Base-by-base conservation (phyloP, 2,888 invertebrate genomes). In the Orgyia antiqua region DNA sequence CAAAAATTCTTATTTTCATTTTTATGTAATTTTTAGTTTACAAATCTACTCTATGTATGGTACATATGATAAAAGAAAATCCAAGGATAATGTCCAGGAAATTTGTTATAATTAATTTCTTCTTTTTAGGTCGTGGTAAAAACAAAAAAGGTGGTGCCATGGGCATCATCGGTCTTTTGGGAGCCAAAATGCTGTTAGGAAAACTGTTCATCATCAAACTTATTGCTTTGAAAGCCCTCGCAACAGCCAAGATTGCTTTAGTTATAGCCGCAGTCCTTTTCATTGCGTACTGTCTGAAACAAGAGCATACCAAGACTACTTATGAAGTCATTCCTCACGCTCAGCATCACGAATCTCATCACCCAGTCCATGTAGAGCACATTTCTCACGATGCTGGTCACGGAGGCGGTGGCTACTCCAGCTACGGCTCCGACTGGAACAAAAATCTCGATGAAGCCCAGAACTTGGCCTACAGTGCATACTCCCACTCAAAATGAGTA, bases 191-290 rank as follows among this genome's bases (percentile, higher is more conserved):
- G 4, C 60, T 84, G 1, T 57, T 86, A 27, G 83, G 83, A 3
- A 86, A 86, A 29, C 88, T 95, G 33, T 87, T 94, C 71, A 92
- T 93, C 68, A 83, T 94, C 61, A 95, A 95, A 74, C 84, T 94
- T 21, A 87, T 94, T 39, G 94, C 94, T 6, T 89, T 95, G 73
- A 95, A 95, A 75, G 94, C 94, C 5, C 87, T 95, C 35, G 88
- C 94, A 24, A 89, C 94, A 42, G 94, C 94, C 50, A 95, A 95
- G 84, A 89, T 94, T 47, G 94, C 94, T 0, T 76, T 95, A 5
- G 88, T 94, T 45, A 88, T 95, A 21, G 90, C 93, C 20, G 89
- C 89, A 32, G 89, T 94, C 49, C 91, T 94, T 52, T 76, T 84
- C 45, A 72, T 76, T 0, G 84, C 84, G 1, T 80, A 69, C 61